Percentiles rank a stretch among this genome's conserved stretches.
phyloP scores from a whole-genome alignment of 2,888 invertebrate genomes.

The Hirtodrosophila duncani region DNA sequence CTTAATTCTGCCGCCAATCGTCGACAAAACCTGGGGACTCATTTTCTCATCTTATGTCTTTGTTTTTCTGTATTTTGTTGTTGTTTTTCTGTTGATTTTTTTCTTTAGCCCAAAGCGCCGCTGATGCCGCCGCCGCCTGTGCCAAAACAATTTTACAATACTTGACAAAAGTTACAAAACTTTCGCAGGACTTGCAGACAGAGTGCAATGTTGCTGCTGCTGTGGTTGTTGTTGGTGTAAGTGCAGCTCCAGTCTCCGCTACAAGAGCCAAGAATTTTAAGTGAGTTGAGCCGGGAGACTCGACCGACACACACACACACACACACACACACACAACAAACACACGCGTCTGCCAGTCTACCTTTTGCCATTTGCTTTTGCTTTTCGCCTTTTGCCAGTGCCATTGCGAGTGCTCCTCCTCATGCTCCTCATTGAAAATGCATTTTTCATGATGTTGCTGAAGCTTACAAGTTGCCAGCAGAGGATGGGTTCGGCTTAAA shows the following conservation, averaged over 20 bases:
- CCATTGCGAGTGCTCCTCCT: conserved; percentile 16
- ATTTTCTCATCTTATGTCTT: conserved; percentile 23
- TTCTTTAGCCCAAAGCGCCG: conserved; percentile 53
- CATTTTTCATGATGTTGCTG: conserved; percentile 69
- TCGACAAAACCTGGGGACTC: conserved; percentile 18
- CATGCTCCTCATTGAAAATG: conserved; percentile 62
- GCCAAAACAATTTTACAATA: conserved; percentile 66
- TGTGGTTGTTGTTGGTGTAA: too few relatives aligned
- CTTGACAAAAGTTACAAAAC: conserved; percentile 52
- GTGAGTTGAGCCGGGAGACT: conserved; percentile 56
- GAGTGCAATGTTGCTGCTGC: too few relatives aligned
- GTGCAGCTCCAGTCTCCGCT: conserved; percentile 20
- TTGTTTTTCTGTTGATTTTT: conserved; percentile 42
- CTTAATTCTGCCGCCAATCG: conserved; percentile 18
- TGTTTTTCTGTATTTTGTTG: conserved; percentile 5
- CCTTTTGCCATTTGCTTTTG: conserved; percentile 34
- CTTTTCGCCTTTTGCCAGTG: conserved; percentile 12
- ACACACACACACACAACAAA: too few relatives aligned
- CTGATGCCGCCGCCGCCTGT: too few relatives aligned
- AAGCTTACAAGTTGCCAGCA: conserved; percentile 38
- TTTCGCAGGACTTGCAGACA: too few relatives aligned
- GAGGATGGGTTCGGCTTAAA: too few relatives aligned
- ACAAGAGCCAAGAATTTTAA: conserved; percentile 71
- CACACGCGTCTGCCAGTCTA: conserved; percentile 60
- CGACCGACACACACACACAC: conserved; percentile 1